phyloP scores from a whole-genome alignment of 2,797 vertebrate genomes.

The Hydrocynus forskahlii region DNA sequence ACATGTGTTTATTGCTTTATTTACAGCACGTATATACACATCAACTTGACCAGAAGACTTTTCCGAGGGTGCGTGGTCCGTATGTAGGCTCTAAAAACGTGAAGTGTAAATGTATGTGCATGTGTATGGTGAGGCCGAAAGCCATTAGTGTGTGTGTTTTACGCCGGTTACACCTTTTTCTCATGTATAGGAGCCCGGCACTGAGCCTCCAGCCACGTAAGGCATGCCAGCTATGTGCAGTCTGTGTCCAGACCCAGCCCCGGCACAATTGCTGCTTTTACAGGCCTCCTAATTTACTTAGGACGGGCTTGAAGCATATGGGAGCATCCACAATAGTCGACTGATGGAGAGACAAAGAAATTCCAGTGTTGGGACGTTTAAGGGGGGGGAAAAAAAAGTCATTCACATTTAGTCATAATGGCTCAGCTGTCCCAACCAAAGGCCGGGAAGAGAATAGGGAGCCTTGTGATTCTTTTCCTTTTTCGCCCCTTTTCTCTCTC shows the following conservation, averaged over 20 bases:
- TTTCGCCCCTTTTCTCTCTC: constrained; percentile 58
- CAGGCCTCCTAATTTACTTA: constrained; percentile 88
- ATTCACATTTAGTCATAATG: constrained; percentile 94
- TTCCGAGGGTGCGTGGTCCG: not conserved
- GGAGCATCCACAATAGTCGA: constrained; percentile 87
- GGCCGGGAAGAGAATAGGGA: constrained; percentile 92
- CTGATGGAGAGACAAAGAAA: constrained; percentile 92
- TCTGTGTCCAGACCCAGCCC: constrained; percentile 70
- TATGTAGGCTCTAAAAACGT: not conserved
- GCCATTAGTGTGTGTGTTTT: constrained; percentile 49
- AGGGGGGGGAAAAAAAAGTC: constrained; percentile 75
- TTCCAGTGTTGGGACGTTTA: constrained; percentile 88
- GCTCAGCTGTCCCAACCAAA: constrained; percentile 97
- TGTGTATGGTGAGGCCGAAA: constrained; percentile 3
- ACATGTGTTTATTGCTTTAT: not conserved
- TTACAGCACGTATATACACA: not conserved
- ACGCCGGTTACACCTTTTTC: constrained; percentile 64
- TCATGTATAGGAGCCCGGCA: constrained; percentile 59
- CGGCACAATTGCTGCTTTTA: constrained; percentile 88
- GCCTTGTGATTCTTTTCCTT: constrained; percentile 91
- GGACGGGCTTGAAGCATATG: constrained; percentile 84
- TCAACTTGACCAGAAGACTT: not conserved
- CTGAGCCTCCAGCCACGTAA: constrained; percentile 66
- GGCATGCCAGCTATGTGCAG: constrained; percentile 76
- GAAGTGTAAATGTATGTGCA: not conserved